A percentile compares a stretch with the other conserved stretches of the same genome.
Evolutionary conservation across 2,797 vertebrate genomes (phyloP).

Genomic region (Crocidura indochinensis): DNA sequence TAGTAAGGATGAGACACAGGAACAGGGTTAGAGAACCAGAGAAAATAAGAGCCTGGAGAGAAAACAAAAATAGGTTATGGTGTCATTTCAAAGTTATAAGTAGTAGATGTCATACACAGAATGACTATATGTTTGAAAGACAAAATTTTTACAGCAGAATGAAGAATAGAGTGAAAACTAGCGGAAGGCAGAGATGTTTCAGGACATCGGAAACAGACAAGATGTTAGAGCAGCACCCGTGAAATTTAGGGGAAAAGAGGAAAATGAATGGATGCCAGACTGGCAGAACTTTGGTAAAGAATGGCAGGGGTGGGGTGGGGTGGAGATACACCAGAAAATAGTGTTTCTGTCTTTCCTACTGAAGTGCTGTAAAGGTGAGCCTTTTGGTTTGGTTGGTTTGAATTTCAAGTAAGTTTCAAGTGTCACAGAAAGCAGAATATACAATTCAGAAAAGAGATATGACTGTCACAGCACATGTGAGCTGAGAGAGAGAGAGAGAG

Average conservation of each 20-base stretch:
- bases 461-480: neutral
- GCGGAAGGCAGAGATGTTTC: neutral
- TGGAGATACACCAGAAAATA: too few species aligned
- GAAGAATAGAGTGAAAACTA: neutral
- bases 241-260: neutral
- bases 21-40: neutral
- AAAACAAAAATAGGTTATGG: neutral
- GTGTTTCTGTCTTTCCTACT: neutral
- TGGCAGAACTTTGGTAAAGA: neutral
- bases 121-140: neutral
- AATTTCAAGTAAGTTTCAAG: slow-evolving; percentile 42
- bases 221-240: neutral
- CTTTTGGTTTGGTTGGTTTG: slow-evolving; percentile 14
- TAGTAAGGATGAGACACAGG: neutral
- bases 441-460: neutral
- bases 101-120: neutral
- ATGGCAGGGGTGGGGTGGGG: too few species aligned
- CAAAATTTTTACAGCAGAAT: neutral
- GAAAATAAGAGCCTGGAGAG: neutral
- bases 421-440: neutral
- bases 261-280: neutral
- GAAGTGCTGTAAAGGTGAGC: neutral
- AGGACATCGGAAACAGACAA: neutral
- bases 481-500: neutral
- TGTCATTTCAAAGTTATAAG: neutral